Evolutionary conservation across 1,140 invertebrate species (phyloP), one percentile per base, ranked within the genome.

Genomic region (Formica exsecta): DNA sequence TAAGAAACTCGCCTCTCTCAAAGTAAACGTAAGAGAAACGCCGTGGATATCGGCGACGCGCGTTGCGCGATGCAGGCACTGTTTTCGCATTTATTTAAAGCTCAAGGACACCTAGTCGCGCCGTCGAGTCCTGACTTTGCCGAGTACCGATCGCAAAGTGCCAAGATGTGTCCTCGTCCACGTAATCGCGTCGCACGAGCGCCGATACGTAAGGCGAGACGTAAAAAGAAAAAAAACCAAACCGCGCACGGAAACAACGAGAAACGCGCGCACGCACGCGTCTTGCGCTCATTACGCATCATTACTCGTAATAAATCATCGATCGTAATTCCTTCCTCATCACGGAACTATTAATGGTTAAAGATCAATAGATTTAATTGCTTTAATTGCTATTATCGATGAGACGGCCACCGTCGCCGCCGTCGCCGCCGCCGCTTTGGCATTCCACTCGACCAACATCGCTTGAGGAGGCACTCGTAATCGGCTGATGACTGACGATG

Each of bases 31-130:
- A 73, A 77, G 87, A 89, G 80, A 77, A 89, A 80, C 79, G 90
- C 87, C 74, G 86, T 88, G n/a, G 77, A 65, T 73, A 80, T 77
- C 85, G 91, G 87, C 89, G 90, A 80, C 70, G 86, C 71, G 87
- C 86, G 13, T 51, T 85, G 84, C 66, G 66, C 62, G 29, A 25
- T 48, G 76, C 85, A 91, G 86, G 86, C 87, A 89, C 81, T 92
- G 90, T 94, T 94, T 93, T 94, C 92, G 91, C 93, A 93, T 94
- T 94, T 94, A 94, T 94, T 94, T 94, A 93, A 94, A 92, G 92
- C 92, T 90, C 94, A 94, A 94, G 94, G 93, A 94, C 93, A 94
- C 86, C 92, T 94, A 93, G 93, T 94, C 91, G 79, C 19, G 79
- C 19, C 66, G 19, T 51, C 65, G 89, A 92, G 92, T 92, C 89